A percentile compares a stretch with the other conserved stretches of the same genome.
Evolutionary conservation across 2,797 vertebrate species (phyloP).

Genomic region (Podarcis lilfordi): DNA sequence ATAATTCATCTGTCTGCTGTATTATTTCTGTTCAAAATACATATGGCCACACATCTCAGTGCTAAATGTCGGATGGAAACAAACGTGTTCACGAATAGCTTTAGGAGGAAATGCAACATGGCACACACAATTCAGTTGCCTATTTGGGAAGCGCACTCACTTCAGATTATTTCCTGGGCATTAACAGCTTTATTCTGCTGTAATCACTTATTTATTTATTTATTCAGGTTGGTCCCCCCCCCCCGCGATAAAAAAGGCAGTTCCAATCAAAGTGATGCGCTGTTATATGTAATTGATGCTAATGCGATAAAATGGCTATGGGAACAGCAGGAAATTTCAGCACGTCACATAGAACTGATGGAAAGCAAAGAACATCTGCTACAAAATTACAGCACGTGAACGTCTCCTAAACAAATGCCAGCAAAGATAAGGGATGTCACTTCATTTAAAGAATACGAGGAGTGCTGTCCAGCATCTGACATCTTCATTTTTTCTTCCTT

Average conservation of each 20-base stretch:
- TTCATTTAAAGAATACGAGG: neutral
- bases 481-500: neutral
- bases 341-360: constrained; percentile 16
- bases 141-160: neutral
- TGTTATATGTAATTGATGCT: constrained; percentile 27
- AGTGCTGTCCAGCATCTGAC: neutral
- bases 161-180: neutral
- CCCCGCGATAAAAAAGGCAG: neutral
- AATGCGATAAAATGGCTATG: constrained; percentile 14
- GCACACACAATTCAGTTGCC: rapidly evolving
- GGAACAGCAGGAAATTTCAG: constrained; percentile 35
- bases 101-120: neutral
- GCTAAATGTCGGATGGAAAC: neutral
- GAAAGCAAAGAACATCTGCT: neutral
- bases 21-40: neutral
- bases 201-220: constrained; percentile 31
- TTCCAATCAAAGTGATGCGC: constrained; percentile 13
- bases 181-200: constrained; percentile 15
- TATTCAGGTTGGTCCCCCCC: too few relatives aligned
- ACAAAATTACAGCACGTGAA: neutral
- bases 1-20: neutral
- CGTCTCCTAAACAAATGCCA: neutral
- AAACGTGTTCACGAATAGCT: neutral
- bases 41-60: neutral
- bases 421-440: neutral